Evolutionary conservation across 2,797 vertebrate species (phyloP).

Genomic region (Pyrocephalus nanus): DNA sequence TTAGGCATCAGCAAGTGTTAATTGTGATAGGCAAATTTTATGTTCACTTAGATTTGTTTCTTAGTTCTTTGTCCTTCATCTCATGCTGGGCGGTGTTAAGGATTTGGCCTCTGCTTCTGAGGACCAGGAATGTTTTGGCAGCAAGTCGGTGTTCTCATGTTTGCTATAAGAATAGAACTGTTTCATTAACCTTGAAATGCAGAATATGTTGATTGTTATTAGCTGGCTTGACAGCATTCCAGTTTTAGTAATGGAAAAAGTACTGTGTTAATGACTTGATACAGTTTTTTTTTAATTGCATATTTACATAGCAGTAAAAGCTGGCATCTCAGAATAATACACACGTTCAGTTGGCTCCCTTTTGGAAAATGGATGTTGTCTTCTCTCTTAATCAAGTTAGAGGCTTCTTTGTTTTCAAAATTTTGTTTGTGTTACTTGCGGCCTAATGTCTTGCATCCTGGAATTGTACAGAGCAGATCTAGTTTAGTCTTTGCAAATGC

Average conservation of each 20-base stretch:
- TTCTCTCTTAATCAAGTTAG: background rate
- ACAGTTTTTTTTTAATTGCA: background rate
- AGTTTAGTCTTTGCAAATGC: background rate
- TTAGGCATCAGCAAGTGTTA: background rate
- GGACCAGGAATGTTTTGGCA: slow-evolving; percentile 26
- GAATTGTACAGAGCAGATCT: background rate
- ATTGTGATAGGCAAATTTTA: background rate
- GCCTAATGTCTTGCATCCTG: background rate
- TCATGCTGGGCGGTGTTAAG: background rate
- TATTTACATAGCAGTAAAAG: background rate
- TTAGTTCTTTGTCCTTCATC: background rate
- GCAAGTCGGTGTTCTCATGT: background rate
- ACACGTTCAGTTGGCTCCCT: background rate
- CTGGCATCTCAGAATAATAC: background rate
- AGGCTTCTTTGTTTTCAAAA: background rate
- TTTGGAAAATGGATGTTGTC: background rate
- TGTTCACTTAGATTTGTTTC: background rate
- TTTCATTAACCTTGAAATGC: slow-evolving; percentile 34
- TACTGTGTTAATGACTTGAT: background rate
- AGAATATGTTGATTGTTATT: background rate
- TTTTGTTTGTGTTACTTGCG: background rate
- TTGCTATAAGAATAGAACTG: slow-evolving; percentile 39
- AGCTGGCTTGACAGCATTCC: background rate
- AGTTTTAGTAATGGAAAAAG: background rate
- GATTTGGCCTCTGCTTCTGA: background rate